Conservation (phyloP, 2,888 invertebrate species). For the Xestoiulus laeticollis region DNA sequence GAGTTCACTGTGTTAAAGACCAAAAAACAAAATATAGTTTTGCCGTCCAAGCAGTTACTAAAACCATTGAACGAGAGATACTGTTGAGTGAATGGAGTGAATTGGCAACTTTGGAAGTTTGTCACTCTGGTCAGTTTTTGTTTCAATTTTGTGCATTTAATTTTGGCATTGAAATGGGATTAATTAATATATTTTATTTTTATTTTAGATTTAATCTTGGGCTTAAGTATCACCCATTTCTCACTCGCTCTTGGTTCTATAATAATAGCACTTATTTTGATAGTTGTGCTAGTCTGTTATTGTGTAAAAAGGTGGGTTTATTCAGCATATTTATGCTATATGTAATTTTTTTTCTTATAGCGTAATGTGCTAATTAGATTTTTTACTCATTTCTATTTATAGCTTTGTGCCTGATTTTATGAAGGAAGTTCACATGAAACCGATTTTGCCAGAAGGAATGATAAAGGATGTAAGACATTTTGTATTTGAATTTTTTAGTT, state of each 20-base stretch:
- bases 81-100: conserved; percentile 10
- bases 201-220: neutral
- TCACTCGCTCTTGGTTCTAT: neutral
- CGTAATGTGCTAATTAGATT: neutral
- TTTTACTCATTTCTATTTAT: neutral
- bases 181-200: neutral
- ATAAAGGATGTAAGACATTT: neutral
- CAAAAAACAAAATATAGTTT: neutral
- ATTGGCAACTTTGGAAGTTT: neutral
- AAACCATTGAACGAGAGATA: neutral
- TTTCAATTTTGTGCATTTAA: neutral
- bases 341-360: neutral
- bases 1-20: neutral
- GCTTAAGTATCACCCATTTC: neutral
- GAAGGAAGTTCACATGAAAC: neutral
- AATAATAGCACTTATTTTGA: neutral
- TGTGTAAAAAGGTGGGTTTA: neutral
- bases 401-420: neutral
- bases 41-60: neutral
- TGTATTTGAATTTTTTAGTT: neutral
- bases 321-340: neutral
- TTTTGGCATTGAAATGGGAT: neutral
- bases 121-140: neutral
- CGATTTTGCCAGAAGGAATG: neutral
- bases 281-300: neutral